Base-by-base conservation (phyloP, 2,888 invertebrate species). In the Ennomos quercinarius region DNA sequence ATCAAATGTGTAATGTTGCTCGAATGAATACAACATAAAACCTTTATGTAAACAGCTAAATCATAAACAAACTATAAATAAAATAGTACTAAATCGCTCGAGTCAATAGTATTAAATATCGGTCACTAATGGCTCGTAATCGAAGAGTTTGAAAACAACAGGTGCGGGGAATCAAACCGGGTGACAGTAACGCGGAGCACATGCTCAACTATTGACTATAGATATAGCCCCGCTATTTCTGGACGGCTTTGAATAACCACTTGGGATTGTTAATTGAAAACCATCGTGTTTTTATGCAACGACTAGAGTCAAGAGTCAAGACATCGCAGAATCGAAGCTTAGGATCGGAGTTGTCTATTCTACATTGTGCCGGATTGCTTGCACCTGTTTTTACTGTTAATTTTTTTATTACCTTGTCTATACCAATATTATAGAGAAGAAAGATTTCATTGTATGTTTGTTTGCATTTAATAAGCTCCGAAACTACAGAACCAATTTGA, bases 151-250 rank as follows among this genome's bases (percentile, higher is more conserved):
- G 80, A 85, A 87, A 87, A 88, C 88, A 90, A 86, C 91, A 91
- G 92, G 90, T 92, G 92, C 54, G 72, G 70, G 80, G 87, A 86
- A 84, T 92, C 91, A 91, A 91, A 91, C 87, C 82, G 74, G 68
- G 74, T 67, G 89, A 86, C 89, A 84, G 84, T 84, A 72, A 91
- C 83, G 75, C 61, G 76, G 46, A 68, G 67, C 91, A 91, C 84
- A 86, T 90, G 92, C 79, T 72, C 61, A 12, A 34, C 71, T 73
- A 72, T 76, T 64, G 71, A 68, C 74, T 74, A 77, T 80, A 72
- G 66, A 64, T 74, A 77, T 80, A 72, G 66, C 64, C 64, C 66
- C 17, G 61, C 82, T 86, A 84, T 85, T 83, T 78, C 67, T 56
- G 71, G 57, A 50, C 39, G 40, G 9, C 44, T 51, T 42, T 44